Evolutionary conservation across 2,797 vertebrate genomes (phyloP).

Genomic region (Oreonectes daqikongensis): DNA sequence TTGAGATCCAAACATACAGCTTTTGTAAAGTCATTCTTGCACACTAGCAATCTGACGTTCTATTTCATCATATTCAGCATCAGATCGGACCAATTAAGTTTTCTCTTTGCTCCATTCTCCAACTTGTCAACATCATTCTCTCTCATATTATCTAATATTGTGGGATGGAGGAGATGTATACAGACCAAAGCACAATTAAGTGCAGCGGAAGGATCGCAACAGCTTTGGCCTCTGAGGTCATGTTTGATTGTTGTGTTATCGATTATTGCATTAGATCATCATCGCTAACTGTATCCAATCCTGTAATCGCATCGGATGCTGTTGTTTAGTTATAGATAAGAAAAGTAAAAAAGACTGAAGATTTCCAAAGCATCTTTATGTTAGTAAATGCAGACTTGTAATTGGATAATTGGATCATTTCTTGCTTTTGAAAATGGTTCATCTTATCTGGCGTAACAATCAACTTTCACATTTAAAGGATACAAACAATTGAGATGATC

Average conservation of each 20-base stretch:
- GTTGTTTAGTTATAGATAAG: not conserved
- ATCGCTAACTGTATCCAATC: not conserved
- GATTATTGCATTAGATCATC: not conserved
- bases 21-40: not conserved
- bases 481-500: no score
- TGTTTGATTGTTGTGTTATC: conserved; percentile 7
- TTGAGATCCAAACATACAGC: conserved; percentile 9
- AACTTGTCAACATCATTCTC: not conserved
- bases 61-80: conserved; percentile 15
- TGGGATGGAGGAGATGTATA: not conserved
- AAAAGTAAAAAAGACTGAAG: not conserved
- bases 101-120: not conserved
- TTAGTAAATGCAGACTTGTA: no score
- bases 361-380: no score
- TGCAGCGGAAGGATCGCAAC: conserved; percentile 21
- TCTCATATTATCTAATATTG: not conserved
- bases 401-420: no score
- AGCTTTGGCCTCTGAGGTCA: not conserved
- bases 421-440: no score
- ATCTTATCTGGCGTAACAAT: no score
- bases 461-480: no score
- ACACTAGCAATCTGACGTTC: conserved; percentile 1
- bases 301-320: not conserved
- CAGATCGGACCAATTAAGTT: not conserved
- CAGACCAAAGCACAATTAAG: conserved; percentile 4